A percentile compares a stretch with the other conserved stretches of the same genome.
Conservation (phyloP, 2,797 vertebrate genomes). For the Betta splendens region DNA sequence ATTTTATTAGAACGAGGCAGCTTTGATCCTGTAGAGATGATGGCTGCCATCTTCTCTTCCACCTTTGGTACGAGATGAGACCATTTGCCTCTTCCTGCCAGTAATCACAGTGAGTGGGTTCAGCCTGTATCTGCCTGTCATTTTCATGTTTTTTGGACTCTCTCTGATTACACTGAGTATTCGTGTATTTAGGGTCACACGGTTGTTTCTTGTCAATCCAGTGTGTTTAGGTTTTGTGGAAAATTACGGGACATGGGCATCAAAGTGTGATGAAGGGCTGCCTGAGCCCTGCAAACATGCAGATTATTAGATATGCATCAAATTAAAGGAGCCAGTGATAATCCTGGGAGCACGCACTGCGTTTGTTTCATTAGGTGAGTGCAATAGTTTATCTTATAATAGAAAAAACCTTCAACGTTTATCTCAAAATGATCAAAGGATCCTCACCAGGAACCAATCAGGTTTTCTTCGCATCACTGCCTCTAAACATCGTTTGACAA, state of each 20-base stretch:
- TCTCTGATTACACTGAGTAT: too few relatives aligned
- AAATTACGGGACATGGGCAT: too few relatives aligned
- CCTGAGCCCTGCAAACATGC: neutral
- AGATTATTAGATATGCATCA: constrained; percentile 2
- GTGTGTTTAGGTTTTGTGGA: too few relatives aligned
- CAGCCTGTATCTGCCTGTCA: neutral
- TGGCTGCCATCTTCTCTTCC: constrained; percentile 34
- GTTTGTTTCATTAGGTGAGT: neutral
- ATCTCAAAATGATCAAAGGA: too few relatives aligned
- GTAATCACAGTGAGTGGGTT: constrained; percentile 22
- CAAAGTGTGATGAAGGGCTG: too few relatives aligned
- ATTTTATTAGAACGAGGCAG: constrained; percentile 60
- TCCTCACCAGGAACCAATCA: constrained; percentile 6
- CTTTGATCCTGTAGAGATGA: constrained; percentile 69
- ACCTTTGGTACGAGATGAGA: constrained; percentile 42
- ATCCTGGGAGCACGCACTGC: neutral
- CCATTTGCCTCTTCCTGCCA: constrained; percentile 48
- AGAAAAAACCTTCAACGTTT: neutral
- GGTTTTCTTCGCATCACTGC: neutral
- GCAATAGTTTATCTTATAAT: constrained; percentile 13
- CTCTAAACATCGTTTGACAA: too few relatives aligned
- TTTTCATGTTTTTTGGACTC: constrained; percentile 8
- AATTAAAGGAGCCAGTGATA: neutral
- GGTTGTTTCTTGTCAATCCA: too few relatives aligned
- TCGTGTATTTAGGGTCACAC: too few relatives aligned